phyloP scores from a whole-genome alignment of 2,888 invertebrate species.

The Lepas anatifera region DNA sequence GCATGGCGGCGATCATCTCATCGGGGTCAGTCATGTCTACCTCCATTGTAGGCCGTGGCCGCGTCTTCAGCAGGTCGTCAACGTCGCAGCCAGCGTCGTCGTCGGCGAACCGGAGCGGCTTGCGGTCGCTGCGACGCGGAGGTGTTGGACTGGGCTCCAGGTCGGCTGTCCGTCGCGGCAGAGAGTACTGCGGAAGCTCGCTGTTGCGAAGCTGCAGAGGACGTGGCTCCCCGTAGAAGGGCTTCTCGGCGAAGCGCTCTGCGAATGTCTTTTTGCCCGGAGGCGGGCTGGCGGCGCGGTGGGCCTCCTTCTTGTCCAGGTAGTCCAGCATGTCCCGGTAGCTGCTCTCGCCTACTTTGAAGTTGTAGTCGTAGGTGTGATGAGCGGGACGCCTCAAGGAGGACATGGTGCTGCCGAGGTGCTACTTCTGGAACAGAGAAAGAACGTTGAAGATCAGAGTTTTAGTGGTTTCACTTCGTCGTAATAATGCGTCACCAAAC shows the following conservation, averaged over 20 bases:
- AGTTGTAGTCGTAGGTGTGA: conserved; percentile 72
- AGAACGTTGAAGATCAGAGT: too few relatives aligned
- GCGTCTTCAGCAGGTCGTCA: neutral
- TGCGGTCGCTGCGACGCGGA: too few relatives aligned
- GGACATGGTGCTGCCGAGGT: neutral
- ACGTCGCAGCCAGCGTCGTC: too few relatives aligned
- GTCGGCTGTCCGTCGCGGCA: too few relatives aligned
- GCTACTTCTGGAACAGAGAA: too few relatives aligned
- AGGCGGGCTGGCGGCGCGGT: conserved; percentile 20
- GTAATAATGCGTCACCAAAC: too few relatives aligned
- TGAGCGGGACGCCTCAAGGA: conserved; percentile 51
- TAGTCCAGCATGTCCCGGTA: conserved; percentile 64
- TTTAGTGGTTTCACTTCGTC: too few relatives aligned
- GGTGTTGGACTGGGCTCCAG: too few relatives aligned
- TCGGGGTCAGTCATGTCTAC: neutral
- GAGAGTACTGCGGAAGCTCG: neutral
- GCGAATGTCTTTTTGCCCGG: conserved; percentile 20
- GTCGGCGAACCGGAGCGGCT: too few relatives aligned
- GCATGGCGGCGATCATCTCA: neutral
- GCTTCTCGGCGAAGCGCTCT: neutral
- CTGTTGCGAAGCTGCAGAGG: neutral
- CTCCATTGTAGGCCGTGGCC: neutral
- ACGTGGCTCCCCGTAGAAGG: neutral
- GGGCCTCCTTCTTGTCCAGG: conserved; percentile 43
- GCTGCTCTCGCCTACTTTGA: conserved; percentile 68